Base-by-base conservation (phyloP, 2,888 invertebrate species). In the Bombylius discolor region DNA sequence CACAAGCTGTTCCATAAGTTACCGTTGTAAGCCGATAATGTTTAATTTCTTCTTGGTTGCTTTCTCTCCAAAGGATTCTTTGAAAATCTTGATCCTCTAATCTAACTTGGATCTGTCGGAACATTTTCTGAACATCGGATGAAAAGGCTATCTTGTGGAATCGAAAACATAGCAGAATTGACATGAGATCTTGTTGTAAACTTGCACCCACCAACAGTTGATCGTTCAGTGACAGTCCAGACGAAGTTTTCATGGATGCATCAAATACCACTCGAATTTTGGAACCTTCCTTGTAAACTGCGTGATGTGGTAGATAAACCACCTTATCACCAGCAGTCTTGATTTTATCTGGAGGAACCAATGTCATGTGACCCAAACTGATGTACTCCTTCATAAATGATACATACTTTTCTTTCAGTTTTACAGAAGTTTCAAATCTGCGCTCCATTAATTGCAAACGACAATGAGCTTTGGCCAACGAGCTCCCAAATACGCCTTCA, bases 331-430 rank as follows among this genome's bases (percentile, higher is more conserved):
- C n/a, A n/a, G n/a, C n/a, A 12, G 11, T 34, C 5, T 5, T 34
- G 5, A 34, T 49, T 34, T 53, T 47, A 47, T 7, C 13, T 9
- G 50, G n/a, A 7, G 44, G 6, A 3, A 59, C 36, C 36, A 51
- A 45, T 1, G 50, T 47, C 63, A 64, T 63, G 53, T 64, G 63
- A 5, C 60, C 59, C 6, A 64, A 45, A 5, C 42, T 47, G 11
- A 58, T 11, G 48, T 63, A 65, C 56, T 65, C 63, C 5, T 58
- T 33, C 47, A 65, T 54, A 23, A 64, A 62, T 0, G 57, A 45
- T 12, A 49, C 45, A 48, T 65, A 64, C 4, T 34, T 14, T 23
- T 51, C 31, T 48, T 52, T 45, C 11, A 52, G 31, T 13, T 13
- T 13, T 8, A 12, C 23, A 39, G 42, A 42, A 5, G 14, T 51